These are phyloP conservation scores for Cottus gobio DNA, from an alignment of 2,113 vertebrate genomes.

Conservation along the genomic window DNA sequence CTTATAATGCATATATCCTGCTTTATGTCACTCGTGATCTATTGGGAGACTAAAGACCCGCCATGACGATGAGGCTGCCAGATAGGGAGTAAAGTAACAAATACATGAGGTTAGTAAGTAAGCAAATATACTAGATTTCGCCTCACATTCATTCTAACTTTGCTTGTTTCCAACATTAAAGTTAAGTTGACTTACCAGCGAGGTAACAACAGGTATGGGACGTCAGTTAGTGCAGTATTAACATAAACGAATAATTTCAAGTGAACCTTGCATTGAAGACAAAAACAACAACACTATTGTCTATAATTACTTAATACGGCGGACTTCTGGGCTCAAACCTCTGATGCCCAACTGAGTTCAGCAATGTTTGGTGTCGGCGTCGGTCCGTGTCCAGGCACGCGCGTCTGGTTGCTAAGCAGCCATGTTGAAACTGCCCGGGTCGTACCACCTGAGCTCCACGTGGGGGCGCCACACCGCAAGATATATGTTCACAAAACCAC, in stretches of 20 bases:
- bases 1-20: background rate
- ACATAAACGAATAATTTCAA: background rate
- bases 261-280: background rate
- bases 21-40: background rate
- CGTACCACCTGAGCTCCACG: conserved; percentile 21
- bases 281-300: background rate
- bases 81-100: background rate
- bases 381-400: conserved; percentile 62
- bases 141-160: conserved; percentile 26
- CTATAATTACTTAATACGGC: background rate
- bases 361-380: conserved; percentile 41
- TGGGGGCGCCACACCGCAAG: conserved; percentile 62
- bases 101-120: background rate
- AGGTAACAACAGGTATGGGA: background rate
- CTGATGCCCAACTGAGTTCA: background rate
- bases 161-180: background rate
- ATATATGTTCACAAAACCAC: background rate
- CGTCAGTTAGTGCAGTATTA: background rate
- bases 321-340: background rate
- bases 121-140: background rate
- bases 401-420: conserved; percentile 77
- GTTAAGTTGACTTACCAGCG: background rate
- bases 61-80: background rate
- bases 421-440: conserved; percentile 46
- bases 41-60: background rate